Evolutionary conservation across 2,797 vertebrate genomes (phyloP).

Genomic region (Falco novaeseelandiae): DNA sequence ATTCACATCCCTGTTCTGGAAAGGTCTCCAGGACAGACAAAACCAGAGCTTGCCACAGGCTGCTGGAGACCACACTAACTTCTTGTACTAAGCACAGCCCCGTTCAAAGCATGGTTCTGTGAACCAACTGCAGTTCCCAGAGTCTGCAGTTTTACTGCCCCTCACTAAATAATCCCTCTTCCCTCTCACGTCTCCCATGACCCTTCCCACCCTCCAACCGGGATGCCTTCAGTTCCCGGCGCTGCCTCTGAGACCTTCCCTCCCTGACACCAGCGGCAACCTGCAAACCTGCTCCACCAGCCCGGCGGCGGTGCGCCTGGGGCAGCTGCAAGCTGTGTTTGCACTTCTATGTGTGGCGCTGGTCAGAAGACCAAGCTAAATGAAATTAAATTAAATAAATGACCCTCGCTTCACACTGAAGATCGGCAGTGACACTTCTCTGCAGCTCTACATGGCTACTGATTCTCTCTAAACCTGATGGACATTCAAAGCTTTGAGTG

Average conservation of each 20-base stretch:
- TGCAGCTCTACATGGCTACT: neutral
- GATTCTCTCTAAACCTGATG: neutral
- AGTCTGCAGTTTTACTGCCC: neutral
- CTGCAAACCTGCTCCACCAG: neutral
- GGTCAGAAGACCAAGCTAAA: neutral
- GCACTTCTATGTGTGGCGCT: neutral
- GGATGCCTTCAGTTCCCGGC: fast-evolving
- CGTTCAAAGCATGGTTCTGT: neutral
- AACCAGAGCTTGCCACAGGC: neutral
- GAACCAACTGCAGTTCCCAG: fast-evolving
- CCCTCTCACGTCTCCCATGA: neutral
- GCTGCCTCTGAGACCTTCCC: neutral
- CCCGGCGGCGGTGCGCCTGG: neutral
- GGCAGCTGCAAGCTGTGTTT: neutral
- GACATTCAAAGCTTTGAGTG: neutral
- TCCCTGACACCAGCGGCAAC: neutral
- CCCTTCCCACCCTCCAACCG: neutral
- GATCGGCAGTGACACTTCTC: neutral
- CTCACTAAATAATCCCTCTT: neutral
- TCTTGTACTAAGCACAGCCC: neutral
- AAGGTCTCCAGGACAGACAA: neutral
- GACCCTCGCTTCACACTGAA: neutral
- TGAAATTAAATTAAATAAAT: neutral
- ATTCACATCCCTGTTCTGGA: neutral
- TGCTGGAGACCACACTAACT: fast-evolving